phyloP scores from a whole-genome alignment of 1,140 invertebrate genomes.

The Drosophila bipectinata region DNA sequence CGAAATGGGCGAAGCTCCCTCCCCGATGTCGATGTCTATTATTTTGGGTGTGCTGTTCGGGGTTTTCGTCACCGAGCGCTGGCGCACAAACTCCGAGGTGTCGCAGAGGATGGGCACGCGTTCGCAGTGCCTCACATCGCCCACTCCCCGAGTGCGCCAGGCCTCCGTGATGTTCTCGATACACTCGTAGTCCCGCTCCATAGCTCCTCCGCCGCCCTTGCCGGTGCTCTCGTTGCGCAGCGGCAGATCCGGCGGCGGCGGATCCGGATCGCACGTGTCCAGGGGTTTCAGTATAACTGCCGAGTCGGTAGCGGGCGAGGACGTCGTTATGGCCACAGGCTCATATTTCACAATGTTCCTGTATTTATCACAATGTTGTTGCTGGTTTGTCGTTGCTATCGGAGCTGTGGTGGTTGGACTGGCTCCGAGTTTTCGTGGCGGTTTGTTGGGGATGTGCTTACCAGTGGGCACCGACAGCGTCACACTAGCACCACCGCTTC shows the following conservation, averaged over 20 bases:
- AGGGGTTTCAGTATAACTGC: conserved; percentile 73
- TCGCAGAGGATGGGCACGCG: conserved; percentile 76
- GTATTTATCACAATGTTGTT: conserved; percentile 76
- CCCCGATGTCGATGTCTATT: conserved; percentile 78
- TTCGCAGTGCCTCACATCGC: conserved; percentile 88
- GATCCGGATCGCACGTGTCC: conserved; percentile 26
- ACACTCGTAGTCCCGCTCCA: conserved; percentile 78
- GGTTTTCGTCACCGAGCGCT: conserved; percentile 80
- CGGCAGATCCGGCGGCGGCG: conserved; percentile 64
- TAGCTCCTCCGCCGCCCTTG: conserved; percentile 52
- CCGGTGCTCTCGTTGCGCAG: conserved; percentile 68
- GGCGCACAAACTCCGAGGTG: conserved; percentile 73
- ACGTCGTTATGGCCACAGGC: conserved; percentile 80
- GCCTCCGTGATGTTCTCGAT: conserved; percentile 87
- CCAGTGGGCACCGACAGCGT: conserved; percentile 40
- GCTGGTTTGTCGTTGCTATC: conserved; percentile 41
- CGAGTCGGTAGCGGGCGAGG: conserved; percentile 59
- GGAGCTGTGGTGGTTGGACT: conserved; percentile 18
- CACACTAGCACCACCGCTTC: conserved; percentile 11
- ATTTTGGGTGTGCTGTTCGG: conserved; percentile 57
- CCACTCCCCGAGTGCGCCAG: conserved; percentile 91
- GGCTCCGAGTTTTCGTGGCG: conserved; percentile 71
- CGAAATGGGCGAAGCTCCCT: conserved; percentile 26
- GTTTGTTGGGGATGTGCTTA: conserved; percentile 81
- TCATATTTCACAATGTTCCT: conserved; percentile 80